phyloP scores from a whole-genome alignment of 2,888 invertebrate species.

The Drosophila buzzatii region DNA sequence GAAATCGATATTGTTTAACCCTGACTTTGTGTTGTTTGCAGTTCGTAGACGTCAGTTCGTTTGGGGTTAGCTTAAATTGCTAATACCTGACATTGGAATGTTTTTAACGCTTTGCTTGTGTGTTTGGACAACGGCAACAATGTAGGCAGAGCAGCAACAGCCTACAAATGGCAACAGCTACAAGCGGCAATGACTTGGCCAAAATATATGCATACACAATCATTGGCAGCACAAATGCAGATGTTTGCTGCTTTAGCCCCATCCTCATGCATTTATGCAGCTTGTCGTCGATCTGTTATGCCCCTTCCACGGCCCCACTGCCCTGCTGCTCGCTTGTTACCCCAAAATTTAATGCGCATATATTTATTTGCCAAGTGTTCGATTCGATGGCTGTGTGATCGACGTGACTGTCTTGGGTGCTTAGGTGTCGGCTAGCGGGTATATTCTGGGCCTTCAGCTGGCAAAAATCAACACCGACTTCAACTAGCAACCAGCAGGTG shows the following conservation, averaged over 20 bases:
- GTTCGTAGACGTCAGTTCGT: conserved; percentile 17
- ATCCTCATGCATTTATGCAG: conserved; percentile 79
- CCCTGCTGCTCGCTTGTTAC: neutral
- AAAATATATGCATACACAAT: conserved; percentile 62
- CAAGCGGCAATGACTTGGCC: conserved; percentile 75
- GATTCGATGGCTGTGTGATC: conserved; percentile 71
- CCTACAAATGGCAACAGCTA: conserved; percentile 55
- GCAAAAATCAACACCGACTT: conserved; percentile 43
- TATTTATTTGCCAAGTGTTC: conserved; percentile 76
- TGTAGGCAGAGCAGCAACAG: conserved; percentile 14
- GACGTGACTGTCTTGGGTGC: conserved; percentile 63
- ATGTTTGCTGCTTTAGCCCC: conserved; percentile 43
- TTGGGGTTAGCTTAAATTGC: conserved; percentile 71
- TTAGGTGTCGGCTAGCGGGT: conserved; percentile 64
- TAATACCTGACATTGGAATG: conserved; percentile 80
- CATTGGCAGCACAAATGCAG: conserved; percentile 66
- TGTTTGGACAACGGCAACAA: conserved; percentile 76
- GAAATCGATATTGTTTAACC: conserved; percentile 31
- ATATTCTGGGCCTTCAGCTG: conserved; percentile 62
- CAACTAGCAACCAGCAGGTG: conserved; percentile 58
- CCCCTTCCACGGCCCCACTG: neutral
- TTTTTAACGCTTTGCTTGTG: conserved; percentile 78
- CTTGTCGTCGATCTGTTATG: conserved; percentile 69
- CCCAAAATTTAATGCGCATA: conserved; percentile 68
- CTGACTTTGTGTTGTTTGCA: conserved; percentile 33